These are phyloP conservation scores for Cephus rjabovi DNA, from an alignment of 2,888 invertebrate genomes.

Conservation along the genomic window DNA sequence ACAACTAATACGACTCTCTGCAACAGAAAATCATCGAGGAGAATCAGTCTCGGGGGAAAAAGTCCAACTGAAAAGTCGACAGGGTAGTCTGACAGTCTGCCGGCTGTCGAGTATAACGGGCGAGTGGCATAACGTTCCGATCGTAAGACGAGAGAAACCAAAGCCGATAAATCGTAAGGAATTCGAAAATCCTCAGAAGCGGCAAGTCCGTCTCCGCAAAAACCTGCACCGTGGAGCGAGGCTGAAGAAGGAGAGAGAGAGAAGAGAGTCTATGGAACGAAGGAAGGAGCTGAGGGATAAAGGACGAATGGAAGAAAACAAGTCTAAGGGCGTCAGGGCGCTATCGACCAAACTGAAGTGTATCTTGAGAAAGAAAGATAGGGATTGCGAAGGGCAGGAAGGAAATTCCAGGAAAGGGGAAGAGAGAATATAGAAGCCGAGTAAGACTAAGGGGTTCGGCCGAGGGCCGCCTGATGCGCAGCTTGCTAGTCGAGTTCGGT, in stretches of 20 bases:
- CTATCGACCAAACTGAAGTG: conserved; percentile 44
- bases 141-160: not conserved
- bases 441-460: conserved; percentile 3
- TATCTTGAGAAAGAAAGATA: not conserved
- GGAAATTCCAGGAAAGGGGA: not conserved
- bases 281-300: not conserved
- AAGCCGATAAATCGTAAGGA: too few relatives aligned
- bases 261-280: not conserved
- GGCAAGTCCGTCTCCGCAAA: not conserved
- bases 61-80: not conserved
- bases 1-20: not conserved
- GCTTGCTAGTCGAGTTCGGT: conserved; percentile 31
- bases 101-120: not conserved
- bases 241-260: not conserved
- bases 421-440: conserved; percentile 19
- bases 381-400: not conserved
- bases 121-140: not conserved
- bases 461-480: not conserved
- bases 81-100: not conserved
- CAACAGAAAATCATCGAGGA: not conserved
- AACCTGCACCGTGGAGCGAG: not conserved
- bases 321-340: conserved; percentile 26
- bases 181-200: not conserved
- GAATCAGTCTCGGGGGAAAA: not conserved
- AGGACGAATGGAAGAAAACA: not conserved